phyloP scores from a whole-genome alignment of 1,140 invertebrate species.

The Temnothorax curvispinosus region DNA sequence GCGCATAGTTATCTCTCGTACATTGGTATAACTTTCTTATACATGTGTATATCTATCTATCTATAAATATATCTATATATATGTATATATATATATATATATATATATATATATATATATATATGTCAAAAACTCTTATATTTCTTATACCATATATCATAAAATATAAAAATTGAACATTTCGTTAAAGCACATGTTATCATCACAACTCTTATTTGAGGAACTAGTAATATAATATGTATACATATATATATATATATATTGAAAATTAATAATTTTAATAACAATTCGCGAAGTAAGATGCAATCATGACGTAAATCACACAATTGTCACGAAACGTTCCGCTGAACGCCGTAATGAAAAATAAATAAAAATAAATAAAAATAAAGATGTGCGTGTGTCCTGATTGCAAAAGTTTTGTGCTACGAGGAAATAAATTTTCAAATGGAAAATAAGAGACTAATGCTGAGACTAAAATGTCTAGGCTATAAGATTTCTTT shows the following conservation, averaged over 20 bases:
- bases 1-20: not conserved
- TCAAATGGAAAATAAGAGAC: not conserved
- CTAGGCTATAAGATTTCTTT: not conserved
- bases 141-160: not conserved
- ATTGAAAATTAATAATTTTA: slow-evolving; percentile 19
- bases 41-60: not conserved
- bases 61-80: no score
- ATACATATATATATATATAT: not conserved
- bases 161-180: slow-evolving; percentile 15
- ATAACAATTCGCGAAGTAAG: slow-evolving; percentile 21
- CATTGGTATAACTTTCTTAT: not conserved
- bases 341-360: not conserved
- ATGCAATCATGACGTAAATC: slow-evolving; percentile 32
- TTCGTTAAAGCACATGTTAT: slow-evolving; percentile 24
- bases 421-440: not conserved
- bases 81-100: no score
- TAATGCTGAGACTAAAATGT: slow-evolving; percentile 16
- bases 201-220: not conserved
- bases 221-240: not conserved
- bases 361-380: slow-evolving; percentile 48
- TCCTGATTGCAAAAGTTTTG: not conserved
- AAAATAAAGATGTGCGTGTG: slow-evolving; percentile 9
- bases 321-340: slow-evolving; percentile 14
- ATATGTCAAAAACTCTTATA: not conserved
- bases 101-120: not conserved